phyloP scores from a whole-genome alignment of 2,888 invertebrate genomes.

The Norana najaformis region DNA sequence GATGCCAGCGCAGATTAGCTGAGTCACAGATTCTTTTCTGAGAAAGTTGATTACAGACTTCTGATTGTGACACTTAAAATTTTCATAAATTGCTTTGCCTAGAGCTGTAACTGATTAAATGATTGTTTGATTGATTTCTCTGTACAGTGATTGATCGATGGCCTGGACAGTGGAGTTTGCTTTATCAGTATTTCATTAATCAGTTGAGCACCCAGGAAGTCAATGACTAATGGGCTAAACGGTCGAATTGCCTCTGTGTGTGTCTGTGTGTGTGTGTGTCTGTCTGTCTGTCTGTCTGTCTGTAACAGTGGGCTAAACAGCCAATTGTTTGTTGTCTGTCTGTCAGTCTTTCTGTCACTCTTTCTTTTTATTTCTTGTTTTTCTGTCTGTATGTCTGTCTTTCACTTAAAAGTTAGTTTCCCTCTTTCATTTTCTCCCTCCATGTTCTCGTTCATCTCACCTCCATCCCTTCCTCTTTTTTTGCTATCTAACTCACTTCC shows the following conservation, averaged over 20 bases:
- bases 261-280: background rate
- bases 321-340: background rate
- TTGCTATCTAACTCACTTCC: background rate
- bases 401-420: background rate
- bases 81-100: background rate
- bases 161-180: background rate
- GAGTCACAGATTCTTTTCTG: too few species aligned
- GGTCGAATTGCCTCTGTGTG: background rate
- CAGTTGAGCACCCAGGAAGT: background rate
- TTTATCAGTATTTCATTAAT: conserved; percentile 5
- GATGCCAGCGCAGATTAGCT: too few species aligned
- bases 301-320: too few species aligned
- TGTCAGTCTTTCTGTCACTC: background rate
- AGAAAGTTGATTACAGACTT: too few species aligned
- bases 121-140: background rate
- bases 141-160: background rate
- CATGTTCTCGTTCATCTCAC: too few species aligned
- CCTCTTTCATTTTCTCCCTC: too few species aligned
- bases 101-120: background rate
- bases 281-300: background rate
- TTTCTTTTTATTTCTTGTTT: background rate
- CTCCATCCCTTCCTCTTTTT: background rate
- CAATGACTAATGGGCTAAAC: conserved; percentile 13
- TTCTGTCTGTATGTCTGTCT: background rate
- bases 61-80: background rate